Evolutionary conservation across 1,140 invertebrate species (phyloP).

Genomic region (Chelonus insularis): DNA sequence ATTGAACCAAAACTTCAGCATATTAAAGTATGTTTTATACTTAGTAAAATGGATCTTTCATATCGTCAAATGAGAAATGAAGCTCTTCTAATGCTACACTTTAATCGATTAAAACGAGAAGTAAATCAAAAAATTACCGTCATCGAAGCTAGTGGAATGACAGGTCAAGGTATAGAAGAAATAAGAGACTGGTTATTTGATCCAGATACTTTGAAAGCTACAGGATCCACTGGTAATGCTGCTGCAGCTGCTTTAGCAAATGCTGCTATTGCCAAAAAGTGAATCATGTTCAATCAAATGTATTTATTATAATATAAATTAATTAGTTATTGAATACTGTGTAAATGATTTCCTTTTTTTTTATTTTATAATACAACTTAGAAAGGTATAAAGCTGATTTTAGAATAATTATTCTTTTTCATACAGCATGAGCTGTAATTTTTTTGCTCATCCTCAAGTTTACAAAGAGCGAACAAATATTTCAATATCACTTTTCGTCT

Average conservation of each 20-base stretch:
- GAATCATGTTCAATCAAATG: slow-evolving; percentile 6
- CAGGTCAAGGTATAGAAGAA: slow-evolving; percentile 68
- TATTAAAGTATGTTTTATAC: slow-evolving; percentile 71
- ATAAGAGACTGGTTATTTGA: slow-evolving; percentile 67
- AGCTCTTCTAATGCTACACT: slow-evolving; percentile 77
- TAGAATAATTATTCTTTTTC: not conserved
- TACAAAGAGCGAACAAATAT: too few relatives aligned
- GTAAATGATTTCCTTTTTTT: slow-evolving; percentile 13
- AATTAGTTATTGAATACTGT: slow-evolving; percentile 16
- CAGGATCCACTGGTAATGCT: slow-evolving; percentile 20
- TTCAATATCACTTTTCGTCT: too few relatives aligned
- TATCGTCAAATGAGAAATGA: slow-evolving; percentile 83
- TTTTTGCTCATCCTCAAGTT: not conserved
- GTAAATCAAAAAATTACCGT: slow-evolving; percentile 68
- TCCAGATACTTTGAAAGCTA: slow-evolving; percentile 36
- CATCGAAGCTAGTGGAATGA: slow-evolving; percentile 73
- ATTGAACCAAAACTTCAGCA: slow-evolving; percentile 68
- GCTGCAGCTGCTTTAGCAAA: slow-evolving; percentile 1
- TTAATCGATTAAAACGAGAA: slow-evolving; percentile 67
- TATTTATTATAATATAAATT: slow-evolving; percentile 2
- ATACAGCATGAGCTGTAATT: too few relatives aligned
- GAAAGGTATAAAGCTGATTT: slow-evolving; percentile 37
- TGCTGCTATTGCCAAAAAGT: slow-evolving; percentile 11
- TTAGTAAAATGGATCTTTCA: slow-evolving; percentile 81
- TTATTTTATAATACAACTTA: slow-evolving; percentile 25